These are phyloP conservation scores for Synergus japonicus DNA, from an alignment of 2,888 invertebrate species.

Conservation along the genomic window DNA sequence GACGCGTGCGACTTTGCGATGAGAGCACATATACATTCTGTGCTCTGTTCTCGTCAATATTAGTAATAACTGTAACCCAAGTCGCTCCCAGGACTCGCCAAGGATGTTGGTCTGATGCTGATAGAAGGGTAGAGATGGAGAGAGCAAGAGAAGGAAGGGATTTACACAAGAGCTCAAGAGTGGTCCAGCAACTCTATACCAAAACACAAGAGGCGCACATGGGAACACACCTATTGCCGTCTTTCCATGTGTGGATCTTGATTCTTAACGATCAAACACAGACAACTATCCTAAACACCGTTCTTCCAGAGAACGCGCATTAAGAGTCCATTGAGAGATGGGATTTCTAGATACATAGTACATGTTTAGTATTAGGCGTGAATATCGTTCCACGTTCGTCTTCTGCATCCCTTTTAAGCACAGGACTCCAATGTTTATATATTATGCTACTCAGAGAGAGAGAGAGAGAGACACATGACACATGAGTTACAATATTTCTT, in stretches of 20 bases:
- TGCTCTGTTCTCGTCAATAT: background rate
- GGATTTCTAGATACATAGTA: background rate
- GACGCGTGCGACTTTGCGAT: background rate
- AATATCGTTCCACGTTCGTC: slow-evolving; percentile 4
- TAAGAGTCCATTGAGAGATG: slow-evolving; percentile 13
- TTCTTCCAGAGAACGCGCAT: slow-evolving; percentile 3
- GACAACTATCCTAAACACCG: background rate
- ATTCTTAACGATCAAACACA: background rate
- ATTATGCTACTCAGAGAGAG: background rate
- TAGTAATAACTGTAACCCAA: background rate
- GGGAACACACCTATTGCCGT: background rate
- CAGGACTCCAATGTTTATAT: background rate
- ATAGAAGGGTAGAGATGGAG: background rate
- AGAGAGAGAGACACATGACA: background rate
- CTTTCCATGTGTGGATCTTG: background rate
- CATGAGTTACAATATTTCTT: background rate
- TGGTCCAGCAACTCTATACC: slow-evolving; percentile 12
- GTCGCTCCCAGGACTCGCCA: slow-evolving; percentile 6
- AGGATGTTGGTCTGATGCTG: slow-evolving; percentile 2
- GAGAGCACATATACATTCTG: background rate
- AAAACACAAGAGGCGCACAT: background rate
- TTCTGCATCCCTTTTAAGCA: background rate
- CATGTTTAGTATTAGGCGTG: slow-evolving; percentile 8
- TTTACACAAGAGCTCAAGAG: background rate
- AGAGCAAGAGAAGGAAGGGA: background rate